Percentiles rank a stretch among this genome's conserved stretches.
phyloP scores from a whole-genome alignment of 2,888 invertebrate genomes.

The Lithophane ornitopus region DNA sequence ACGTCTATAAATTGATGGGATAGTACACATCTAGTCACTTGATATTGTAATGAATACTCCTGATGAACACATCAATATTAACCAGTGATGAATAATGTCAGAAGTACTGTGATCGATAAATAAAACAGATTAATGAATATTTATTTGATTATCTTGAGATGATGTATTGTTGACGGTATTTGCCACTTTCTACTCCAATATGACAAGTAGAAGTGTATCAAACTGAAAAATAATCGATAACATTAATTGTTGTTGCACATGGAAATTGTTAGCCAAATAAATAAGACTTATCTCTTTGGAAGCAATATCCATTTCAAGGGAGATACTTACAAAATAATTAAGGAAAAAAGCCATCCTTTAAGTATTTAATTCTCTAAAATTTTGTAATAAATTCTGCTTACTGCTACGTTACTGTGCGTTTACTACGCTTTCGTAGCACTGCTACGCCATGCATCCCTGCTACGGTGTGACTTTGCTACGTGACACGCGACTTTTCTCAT shows the following conservation, averaged over 20 bases:
- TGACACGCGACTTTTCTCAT: not conserved
- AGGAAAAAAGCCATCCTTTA: not conserved
- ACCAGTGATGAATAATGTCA: slow-evolving; percentile 7
- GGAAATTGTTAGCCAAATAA: slow-evolving; percentile 6
- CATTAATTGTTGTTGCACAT: slow-evolving; percentile 9
- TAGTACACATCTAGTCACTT: not conserved
- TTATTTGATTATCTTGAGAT: slow-evolving; percentile 10
- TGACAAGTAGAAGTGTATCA: not conserved
- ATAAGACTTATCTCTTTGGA: not conserved
- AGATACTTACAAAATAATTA: slow-evolving; percentile 9
- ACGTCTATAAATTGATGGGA: not conserved
- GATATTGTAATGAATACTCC: slow-evolving; percentile 26
- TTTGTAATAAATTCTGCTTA: not conserved
- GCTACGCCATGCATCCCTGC: not conserved
- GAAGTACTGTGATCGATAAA: slow-evolving; percentile 29
- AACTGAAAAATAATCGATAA: slow-evolving; percentile 2
- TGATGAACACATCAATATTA: slow-evolving; percentile 35
- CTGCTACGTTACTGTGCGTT: not conserved
- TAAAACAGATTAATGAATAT: slow-evolving; percentile 28
- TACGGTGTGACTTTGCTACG: not conserved
- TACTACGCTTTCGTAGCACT: not conserved
- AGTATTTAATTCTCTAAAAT: slow-evolving; percentile 3
- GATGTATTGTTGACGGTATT: slow-evolving; percentile 3
- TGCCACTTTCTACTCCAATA: not conserved
- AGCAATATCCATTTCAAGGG: not conserved